Conservation (phyloP, 2,113 vertebrate species). For the Ornithorhynchus anatinus region DNA sequence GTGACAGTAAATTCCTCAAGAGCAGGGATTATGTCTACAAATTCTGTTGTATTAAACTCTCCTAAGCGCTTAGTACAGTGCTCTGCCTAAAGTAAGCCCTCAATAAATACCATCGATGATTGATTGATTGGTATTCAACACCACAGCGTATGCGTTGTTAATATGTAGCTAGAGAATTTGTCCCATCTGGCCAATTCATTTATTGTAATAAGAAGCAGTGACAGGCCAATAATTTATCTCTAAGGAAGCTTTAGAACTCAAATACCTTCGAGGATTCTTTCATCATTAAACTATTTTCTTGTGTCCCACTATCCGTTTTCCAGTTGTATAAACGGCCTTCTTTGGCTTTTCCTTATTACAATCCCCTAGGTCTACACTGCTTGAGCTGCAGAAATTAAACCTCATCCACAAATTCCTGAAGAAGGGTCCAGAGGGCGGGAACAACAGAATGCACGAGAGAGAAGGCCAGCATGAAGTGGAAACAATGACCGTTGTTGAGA, state of each 20-base stretch:
- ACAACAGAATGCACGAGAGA: no score
- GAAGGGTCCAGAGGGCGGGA: no score
- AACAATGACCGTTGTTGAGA: no score
- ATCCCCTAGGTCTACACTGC: constrained; percentile 7
- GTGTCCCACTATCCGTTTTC: not conserved
- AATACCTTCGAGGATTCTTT: constrained; percentile 13
- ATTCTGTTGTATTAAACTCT: no score
- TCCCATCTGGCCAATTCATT: not conserved
- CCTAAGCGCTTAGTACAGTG: no score
- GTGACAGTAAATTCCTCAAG: no score
- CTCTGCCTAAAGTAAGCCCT: no score
- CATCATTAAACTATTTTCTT: not conserved
- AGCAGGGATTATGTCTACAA: no score
- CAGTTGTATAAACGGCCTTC: not conserved
- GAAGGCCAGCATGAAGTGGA: no score
- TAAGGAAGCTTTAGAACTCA: not conserved
- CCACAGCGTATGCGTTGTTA: not conserved
- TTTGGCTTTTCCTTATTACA: constrained; percentile 5
- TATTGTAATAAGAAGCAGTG: constrained; percentile 11
- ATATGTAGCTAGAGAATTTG: not conserved
- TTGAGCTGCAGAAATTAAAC: no score
- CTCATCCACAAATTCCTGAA: no score
- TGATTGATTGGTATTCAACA: not conserved
- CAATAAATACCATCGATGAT: no score
- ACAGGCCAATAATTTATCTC: constrained; percentile 24